phyloP scores from a whole-genome alignment of 2,888 invertebrate genomes.

The Lacanobia wlatinum region DNA sequence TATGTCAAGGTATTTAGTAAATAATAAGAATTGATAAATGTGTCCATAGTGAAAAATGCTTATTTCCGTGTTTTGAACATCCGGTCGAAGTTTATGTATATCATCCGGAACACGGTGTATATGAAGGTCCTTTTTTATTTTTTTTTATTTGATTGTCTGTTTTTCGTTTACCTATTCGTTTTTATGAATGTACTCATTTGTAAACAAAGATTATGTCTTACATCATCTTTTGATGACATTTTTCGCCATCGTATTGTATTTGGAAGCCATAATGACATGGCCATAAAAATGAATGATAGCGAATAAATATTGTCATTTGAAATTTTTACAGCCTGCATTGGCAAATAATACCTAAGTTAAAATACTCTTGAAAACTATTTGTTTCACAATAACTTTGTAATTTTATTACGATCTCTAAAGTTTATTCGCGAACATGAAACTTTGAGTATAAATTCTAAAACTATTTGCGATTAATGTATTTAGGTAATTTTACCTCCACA shows the following conservation, averaged over 20 bases:
- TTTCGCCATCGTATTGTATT: neutral
- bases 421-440: constrained; percentile 25
- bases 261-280: constrained; percentile 5
- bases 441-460: constrained; percentile 5
- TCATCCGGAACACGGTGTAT: too few species aligned
- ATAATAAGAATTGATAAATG: too few species aligned
- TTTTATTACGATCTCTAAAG: neutral
- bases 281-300: constrained; percentile 8
- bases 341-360: constrained; percentile 5
- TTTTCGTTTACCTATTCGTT: too few species aligned
- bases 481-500: neutral
- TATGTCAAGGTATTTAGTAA: too few species aligned
- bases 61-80: too few species aligned
- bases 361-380: constrained; percentile 6
- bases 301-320: constrained; percentile 16
- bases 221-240: neutral
- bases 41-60: too few species aligned
- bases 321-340: neutral
- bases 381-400: constrained; percentile 16
- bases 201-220: neutral
- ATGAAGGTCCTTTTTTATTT: too few species aligned
- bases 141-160: too few species aligned
- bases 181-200: neutral
- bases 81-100: too few species aligned
- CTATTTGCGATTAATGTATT: neutral